Conservation (phyloP, 2,797 vertebrate species). For the Tangara arthus region DNA sequence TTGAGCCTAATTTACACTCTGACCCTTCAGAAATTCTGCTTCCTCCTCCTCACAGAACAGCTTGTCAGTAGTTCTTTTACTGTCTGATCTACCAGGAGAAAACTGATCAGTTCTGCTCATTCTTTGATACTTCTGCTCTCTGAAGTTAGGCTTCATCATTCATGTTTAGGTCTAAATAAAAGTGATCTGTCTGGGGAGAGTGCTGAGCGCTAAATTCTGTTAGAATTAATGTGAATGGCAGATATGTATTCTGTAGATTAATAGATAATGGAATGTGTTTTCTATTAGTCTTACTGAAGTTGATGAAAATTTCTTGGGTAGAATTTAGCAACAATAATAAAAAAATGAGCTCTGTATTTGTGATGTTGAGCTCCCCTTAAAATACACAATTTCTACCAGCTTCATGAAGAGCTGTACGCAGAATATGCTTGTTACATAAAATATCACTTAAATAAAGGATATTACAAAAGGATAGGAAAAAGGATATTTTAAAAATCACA, state of each 20-base stretch:
- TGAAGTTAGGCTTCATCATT: not conserved
- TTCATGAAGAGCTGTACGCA: not conserved
- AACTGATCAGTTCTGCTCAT: not conserved
- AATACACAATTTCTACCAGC: not conserved
- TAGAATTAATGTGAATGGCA: not conserved
- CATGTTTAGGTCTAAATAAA: not conserved
- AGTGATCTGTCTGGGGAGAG: not conserved
- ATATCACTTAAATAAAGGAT: not conserved
- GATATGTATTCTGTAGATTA: not conserved
- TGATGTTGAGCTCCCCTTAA: not conserved
- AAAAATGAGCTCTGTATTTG: not conserved
- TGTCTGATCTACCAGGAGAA: not conserved
- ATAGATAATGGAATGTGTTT: not conserved
- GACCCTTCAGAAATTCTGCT: not conserved
- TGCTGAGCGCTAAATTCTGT: not conserved
- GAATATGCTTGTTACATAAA: not conserved
- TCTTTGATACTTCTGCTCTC: not conserved
- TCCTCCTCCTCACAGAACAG: not conserved
- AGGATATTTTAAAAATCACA: not conserved
- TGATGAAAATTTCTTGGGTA: not conserved
- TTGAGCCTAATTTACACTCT: not conserved
- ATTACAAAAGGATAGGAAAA: not conserved
- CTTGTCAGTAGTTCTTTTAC: not conserved
- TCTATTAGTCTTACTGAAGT: not conserved
- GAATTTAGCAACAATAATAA: not conserved